A percentile compares a stretch with the other conserved stretches of the same genome.
Evolutionary conservation across 2,888 invertebrate species (phyloP).

Genomic region (Caenorhabditis angaria): DNA sequence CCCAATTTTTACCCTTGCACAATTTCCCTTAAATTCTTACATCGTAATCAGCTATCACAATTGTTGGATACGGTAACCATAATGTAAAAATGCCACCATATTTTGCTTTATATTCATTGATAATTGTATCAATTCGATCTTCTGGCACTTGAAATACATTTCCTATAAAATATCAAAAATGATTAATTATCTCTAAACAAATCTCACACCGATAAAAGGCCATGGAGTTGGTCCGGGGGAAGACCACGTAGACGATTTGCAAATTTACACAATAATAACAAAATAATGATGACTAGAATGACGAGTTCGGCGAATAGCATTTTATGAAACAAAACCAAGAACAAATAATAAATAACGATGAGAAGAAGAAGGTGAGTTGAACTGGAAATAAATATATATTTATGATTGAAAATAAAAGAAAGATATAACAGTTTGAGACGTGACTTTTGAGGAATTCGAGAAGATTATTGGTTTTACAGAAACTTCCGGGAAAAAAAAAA

Average conservation of each 20-base stretch:
- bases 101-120: slow-evolving; percentile 38
- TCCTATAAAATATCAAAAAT: slow-evolving; percentile 14
- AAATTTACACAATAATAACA: slow-evolving; percentile 40
- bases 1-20: too few species aligned
- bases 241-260: slow-evolving; percentile 45
- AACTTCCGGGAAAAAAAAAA: too few species aligned
- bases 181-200: neutral
- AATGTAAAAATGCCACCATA: slow-evolving; percentile 54
- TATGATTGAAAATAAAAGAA: too few species aligned
- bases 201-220: slow-evolving; percentile 43
- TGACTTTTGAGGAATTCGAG: too few species aligned
- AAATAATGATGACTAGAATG: slow-evolving; percentile 31
- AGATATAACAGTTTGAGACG: too few species aligned
- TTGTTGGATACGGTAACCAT: slow-evolving; percentile 52
- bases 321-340: neutral
- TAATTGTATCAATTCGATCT: slow-evolving; percentile 28
- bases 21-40: too few species aligned
- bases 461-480: too few species aligned
- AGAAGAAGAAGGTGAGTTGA: too few species aligned
- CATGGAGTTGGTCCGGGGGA: slow-evolving; percentile 51
- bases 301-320: slow-evolving; percentile 39
- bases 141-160: slow-evolving; percentile 40
- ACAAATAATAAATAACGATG: too few species aligned
- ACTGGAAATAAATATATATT: too few species aligned
- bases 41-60: slow-evolving; percentile 48